Base-by-base conservation (phyloP, 1,140 invertebrate species). In the Orchesella cincta region DNA sequence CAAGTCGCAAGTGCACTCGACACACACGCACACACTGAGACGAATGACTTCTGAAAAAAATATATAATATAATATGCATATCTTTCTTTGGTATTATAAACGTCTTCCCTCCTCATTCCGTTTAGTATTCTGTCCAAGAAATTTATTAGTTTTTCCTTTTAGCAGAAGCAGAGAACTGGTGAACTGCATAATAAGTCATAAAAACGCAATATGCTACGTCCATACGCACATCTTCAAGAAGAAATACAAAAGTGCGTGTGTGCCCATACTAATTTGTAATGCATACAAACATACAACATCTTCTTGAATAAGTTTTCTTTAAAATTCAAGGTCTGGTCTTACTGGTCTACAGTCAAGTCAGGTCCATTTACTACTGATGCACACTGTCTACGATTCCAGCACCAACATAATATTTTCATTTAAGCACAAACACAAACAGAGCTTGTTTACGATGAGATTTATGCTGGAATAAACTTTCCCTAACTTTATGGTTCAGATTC, bases 61-160 rank as follows among this genome's bases (percentile, higher is more conserved):
- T n/a, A n/a, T n/a, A n/a, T n/a, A n/a, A n/a, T n/a, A n/a, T n/a
- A n/a, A n/a, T n/a, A n/a, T n/a, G n/a, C n/a, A n/a, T n/a, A n/a
- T n/a, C n/a, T n/a, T n/a, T n/a, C n/a, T n/a, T n/a, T n/a, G n/a
- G n/a, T n/a, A n/a, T n/a, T n/a, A n/a, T n/a, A n/a, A n/a, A n/a
- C n/a, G n/a, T n/a, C n/a, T n/a, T n/a, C n/a, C n/a, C n/a, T n/a
- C n/a, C n/a, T n/a, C n/a, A n/a, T n/a, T n/a, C n/a, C n/a, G n/a
- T n/a, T n/a, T n/a, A n/a, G n/a, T n/a, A n/a, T n/a, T n/a, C n/a
- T n/a, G n/a, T n/a, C 39, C 39, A 46, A 46, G 39, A 46, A 57
- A 57, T 57, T 57, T 57, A 57, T 57, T 57, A 57, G 52, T 57
- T 57, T 57, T 57, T 57, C 52, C 23, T 57, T 57, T 57, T 57